A percentile compares a stretch with the other conserved stretches of the same genome.
These are phyloP conservation scores for Lepus oiostolus DNA, from an alignment of 2,797 vertebrate species.

Conservation along the genomic window DNA sequence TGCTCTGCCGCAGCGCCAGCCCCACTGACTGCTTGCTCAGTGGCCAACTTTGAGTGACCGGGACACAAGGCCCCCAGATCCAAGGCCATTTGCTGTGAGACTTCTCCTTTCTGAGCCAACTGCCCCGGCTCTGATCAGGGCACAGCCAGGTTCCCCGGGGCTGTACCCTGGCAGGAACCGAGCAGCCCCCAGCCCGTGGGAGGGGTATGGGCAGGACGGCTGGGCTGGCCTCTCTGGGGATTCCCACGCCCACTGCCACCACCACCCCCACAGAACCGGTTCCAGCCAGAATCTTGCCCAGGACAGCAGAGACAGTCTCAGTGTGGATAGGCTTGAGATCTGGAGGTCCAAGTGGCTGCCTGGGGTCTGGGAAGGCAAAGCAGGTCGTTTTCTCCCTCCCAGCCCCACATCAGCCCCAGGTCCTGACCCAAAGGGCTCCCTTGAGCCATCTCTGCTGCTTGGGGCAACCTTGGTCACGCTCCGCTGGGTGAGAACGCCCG, in stretches of 20 bases:
- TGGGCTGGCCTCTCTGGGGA: background rate
- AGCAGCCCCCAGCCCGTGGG: accelerated
- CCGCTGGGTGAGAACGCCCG: background rate
- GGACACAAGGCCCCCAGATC: background rate
- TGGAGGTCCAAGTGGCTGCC: background rate
- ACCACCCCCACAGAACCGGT: background rate
- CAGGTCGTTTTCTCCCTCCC: background rate
- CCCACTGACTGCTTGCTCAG: background rate
- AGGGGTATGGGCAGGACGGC: background rate
- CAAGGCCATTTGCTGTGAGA: background rate
- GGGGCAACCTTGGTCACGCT: background rate
- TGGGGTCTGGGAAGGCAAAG: slow-evolving; percentile 14
- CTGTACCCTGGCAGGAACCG: background rate
- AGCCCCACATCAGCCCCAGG: background rate
- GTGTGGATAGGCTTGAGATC: slow-evolving; percentile 40
- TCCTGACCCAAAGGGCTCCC: slow-evolving; percentile 52
- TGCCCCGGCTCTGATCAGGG: background rate
- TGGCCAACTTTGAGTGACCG: background rate
- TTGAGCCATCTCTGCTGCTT: slow-evolving; percentile 5
- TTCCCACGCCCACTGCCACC: background rate
- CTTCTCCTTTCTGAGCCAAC: background rate
- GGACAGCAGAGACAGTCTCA: background rate
- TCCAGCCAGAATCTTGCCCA: background rate
- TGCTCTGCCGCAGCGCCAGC: too few species aligned
- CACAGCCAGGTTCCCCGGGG: background rate